These are phyloP conservation scores for Notodonta ziczac DNA, from an alignment of 2,888 invertebrate genomes.

Conservation along the genomic window DNA sequence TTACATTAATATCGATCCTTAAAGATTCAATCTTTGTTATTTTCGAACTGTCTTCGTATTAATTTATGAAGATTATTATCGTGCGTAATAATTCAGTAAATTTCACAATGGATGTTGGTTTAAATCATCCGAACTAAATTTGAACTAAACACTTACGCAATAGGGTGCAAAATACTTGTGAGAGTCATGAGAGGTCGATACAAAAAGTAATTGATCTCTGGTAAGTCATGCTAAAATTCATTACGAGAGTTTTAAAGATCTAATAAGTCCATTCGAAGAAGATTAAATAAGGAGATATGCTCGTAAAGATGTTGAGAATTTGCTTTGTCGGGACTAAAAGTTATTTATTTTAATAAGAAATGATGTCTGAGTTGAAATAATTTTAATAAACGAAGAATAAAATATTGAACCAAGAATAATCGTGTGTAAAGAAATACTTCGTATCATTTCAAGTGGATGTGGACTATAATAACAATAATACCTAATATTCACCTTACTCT, in stretches of 20 bases:
- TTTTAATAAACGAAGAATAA: too few relatives aligned
- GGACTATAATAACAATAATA: too few relatives aligned
- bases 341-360: too few relatives aligned
- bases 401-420: too few relatives aligned
- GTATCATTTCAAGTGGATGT: too few relatives aligned
- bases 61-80: constrained; percentile 82
- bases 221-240: constrained; percentile 41
- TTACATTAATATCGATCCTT: constrained; percentile 11
- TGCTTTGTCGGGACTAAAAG: not conserved
- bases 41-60: constrained; percentile 48
- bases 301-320: not conserved
- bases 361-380: too few relatives aligned
- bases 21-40: constrained; percentile 44
- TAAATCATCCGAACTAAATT: constrained; percentile 15
- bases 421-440: too few relatives aligned
- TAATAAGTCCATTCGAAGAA: constrained; percentile 26
- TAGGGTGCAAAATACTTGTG: constrained; percentile 11
- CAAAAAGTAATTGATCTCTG: constrained; percentile 35
- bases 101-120: constrained; percentile 52
- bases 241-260: constrained; percentile 35
- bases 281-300: constrained; percentile 25
- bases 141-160: accelerated
- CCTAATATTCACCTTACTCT: too few relatives aligned
- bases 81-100: constrained; percentile 80
- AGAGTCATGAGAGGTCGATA: constrained; percentile 10